Evolutionary conservation across 35 echinoderm and acorn worm genomes (phyloP).

Genomic region (Strongylocentrotus purpuratus): DNA sequence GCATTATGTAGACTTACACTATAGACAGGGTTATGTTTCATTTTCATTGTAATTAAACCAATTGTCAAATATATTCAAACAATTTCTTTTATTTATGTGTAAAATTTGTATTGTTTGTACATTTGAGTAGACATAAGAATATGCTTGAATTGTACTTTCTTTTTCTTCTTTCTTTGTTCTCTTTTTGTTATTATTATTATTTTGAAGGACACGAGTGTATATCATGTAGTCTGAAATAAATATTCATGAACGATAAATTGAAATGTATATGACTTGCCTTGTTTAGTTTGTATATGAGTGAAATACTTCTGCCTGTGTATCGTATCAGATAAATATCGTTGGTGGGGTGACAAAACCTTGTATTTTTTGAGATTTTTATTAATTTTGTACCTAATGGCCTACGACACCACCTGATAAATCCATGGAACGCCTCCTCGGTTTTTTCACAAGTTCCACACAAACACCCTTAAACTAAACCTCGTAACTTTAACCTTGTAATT

Average conservation of each 20-base stretch:
- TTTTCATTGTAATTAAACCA: not conserved
- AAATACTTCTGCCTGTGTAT: no score
- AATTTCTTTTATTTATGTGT: conserved; percentile 49
- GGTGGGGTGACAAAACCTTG: no score
- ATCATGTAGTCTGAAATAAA: conserved; percentile 53
- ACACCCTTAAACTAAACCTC: no score
- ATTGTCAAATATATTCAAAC: not conserved
- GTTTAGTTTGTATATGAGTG: not conserved
- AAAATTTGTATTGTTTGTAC: conserved; percentile 47
- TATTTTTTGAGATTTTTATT: no score
- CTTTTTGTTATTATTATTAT: not conserved
- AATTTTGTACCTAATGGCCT: no score
- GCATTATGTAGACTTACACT: not conserved
- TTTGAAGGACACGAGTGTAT: conserved; percentile 38
- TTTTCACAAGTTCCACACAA: no score
- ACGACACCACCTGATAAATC: no score
- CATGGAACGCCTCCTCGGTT: no score
- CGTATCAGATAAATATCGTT: no score
- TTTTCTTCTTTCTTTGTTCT: not conserved
- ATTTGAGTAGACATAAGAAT: conserved; percentile 30
- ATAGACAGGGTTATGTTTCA: not conserved
- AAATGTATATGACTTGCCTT: not conserved
- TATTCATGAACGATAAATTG: conserved; percentile 39
- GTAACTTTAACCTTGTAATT: no score
- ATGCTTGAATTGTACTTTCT: conserved; percentile 20